Base-by-base conservation (phyloP, 2,113 vertebrate species). In the Dicrurus megarhynchus region DNA sequence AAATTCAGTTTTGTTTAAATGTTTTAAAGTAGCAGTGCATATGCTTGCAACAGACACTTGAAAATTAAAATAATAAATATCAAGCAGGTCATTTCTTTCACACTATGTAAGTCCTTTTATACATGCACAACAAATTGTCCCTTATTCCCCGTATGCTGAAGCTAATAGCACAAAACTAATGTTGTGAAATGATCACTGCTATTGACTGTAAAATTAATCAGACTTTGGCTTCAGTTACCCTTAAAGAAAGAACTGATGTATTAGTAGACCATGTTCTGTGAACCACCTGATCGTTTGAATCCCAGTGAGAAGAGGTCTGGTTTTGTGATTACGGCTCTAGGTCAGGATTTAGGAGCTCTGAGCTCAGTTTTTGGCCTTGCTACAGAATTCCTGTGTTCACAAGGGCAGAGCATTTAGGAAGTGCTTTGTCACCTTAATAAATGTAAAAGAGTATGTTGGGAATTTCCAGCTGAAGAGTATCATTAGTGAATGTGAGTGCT, bases 31-130 rank as follows among this genome's bases (percentile, higher is more conserved):
- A 93, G 37, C 53, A 33, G 49, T 76, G 53, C 76, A 71, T 94
- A 81, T 93, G 90, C 88, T 96, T 86, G 71, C 68, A 75, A 35
- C 24, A 92, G 87, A 47, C 56, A 81, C 60, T 89, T 84, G 59
- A 87, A 91, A 96, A 97, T 95, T 88, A 96, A 95, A 94, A 95
- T 92, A 95, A 94, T 95, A 93, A 95, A 94, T 96, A 92, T 68
- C 75, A 74, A 84, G 84, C 69, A 78, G 89, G 89, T 89, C 47
- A 77, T 97, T 95, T 97, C 80, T 94, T 81, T 96, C 53, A 81
- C 74, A 46, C 74, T 64, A 24, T 91, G 39, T 53, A 46, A 76
- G 82, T 59, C 63, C 90, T 92, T 88, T 97, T 86, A 50, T 82
- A 44, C 39, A 50, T 49, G 61, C 87, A 92, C 85, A 87, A 88